Percentiles rank a stretch among this genome's conserved stretches.
Evolutionary conservation across 2,113 vertebrate species (phyloP).

Genomic region (Rana temporaria): DNA sequence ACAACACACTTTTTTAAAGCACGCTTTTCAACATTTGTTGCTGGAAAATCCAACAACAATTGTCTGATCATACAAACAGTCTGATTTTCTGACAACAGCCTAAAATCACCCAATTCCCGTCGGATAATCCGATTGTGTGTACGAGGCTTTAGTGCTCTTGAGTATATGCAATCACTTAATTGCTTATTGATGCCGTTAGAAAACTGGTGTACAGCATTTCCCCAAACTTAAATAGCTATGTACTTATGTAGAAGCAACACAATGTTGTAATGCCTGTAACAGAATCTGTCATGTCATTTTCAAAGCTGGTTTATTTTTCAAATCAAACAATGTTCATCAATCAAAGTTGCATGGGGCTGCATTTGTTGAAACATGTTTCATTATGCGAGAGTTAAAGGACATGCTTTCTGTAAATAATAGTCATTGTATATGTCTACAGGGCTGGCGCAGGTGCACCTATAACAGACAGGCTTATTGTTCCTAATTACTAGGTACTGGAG

Average conservation of each 20-base stretch:
- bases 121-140: no score
- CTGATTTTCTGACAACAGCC: no score
- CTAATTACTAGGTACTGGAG: background rate
- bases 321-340: constrained; percentile 7
- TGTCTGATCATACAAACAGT: no score
- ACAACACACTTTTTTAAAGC: no score
- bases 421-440: background rate
- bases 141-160: no score
- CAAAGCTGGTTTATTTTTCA: background rate
- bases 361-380: background rate
- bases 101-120: no score
- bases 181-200: no score
- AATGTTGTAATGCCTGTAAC: background rate
- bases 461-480: background rate
- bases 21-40: no score
- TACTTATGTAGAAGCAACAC: background rate
- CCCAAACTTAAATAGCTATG: background rate
- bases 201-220: no score
- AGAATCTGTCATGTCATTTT: constrained; percentile 1
- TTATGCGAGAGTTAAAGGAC: background rate
- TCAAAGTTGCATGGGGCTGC: background rate
- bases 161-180: no score
- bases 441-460: background rate
- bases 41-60: no score
- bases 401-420: constrained; percentile 3